Conservation (phyloP, 2,888 invertebrate genomes). For the Sinodicranocentrus sp. region DNA sequence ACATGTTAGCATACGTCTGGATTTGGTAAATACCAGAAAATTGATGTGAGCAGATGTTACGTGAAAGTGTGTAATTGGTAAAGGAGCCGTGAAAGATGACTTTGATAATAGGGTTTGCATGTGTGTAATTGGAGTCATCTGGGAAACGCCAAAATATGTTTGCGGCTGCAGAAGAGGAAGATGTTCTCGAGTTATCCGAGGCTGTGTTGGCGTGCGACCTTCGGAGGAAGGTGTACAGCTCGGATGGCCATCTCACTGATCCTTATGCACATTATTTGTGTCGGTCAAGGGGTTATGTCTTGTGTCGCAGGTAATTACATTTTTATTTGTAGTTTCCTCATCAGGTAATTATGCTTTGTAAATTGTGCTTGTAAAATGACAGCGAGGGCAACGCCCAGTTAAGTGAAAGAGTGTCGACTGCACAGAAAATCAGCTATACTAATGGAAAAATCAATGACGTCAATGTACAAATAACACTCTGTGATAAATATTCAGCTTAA, state of each 20-base stretch:
- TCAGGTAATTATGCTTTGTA: no score
- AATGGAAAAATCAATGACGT: no score
- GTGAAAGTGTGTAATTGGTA: not conserved
- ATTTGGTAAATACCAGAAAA: not conserved
- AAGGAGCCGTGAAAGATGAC: not conserved
- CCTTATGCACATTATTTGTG: constrained; percentile 74
- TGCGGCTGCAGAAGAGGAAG: constrained; percentile 53
- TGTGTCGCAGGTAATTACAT: constrained; percentile 63
- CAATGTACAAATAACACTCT: no score
- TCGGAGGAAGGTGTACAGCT: constrained; percentile 71
- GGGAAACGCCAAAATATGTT: constrained; percentile 26
- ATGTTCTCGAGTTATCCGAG: constrained; percentile 68
- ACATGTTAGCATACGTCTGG: no score
- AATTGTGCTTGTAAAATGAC: no score
- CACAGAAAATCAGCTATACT: no score
- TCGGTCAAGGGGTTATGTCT: constrained; percentile 72
- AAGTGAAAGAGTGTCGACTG: no score
- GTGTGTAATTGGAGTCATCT: not conserved
- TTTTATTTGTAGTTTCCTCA: no score
- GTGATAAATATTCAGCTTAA: no score
- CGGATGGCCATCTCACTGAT: constrained; percentile 72
- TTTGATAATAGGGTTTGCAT: not conserved
- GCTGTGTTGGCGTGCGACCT: constrained; percentile 73
- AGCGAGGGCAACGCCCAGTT: no score
- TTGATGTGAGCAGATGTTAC: not conserved